A percentile compares a stretch with the other conserved stretches of the same genome.
These are phyloP conservation scores for Ethmia dodecea DNA, from an alignment of 2,888 invertebrate species.

Conservation along the genomic window DNA sequence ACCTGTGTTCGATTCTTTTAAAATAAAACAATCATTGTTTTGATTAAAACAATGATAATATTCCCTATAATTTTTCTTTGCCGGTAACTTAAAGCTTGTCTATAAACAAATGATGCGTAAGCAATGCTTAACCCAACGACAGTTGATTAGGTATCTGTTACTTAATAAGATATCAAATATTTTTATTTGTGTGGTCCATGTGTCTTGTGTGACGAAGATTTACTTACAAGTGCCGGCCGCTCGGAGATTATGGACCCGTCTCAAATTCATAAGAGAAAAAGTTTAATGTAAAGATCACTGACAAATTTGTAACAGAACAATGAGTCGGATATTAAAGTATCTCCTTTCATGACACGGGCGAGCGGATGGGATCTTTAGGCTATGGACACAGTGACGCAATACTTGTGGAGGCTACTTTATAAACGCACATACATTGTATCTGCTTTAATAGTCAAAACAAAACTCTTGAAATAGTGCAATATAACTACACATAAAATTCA, in stretches of 20 bases:
- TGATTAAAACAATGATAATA: no score
- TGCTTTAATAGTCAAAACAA: no score
- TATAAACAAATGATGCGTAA: conserved; percentile 27
- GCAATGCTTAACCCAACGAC: conserved; percentile 32
- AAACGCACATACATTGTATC: no score
- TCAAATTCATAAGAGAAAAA: conserved; percentile 71
- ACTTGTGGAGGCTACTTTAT: no score
- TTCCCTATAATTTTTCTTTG: no score
- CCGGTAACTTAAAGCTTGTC: no score
- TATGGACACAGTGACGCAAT: conserved; percentile 32
- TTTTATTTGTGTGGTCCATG: conserved; percentile 66
- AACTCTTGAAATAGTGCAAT: no score
- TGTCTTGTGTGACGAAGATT: conserved; percentile 57
- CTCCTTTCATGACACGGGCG: conserved; percentile 71
- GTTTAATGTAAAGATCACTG: conserved; percentile 76
- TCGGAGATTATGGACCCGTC: conserved; percentile 67
- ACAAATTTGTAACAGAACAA: conserved; percentile 78
- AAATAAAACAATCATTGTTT: no score
- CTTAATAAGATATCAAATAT: conserved; percentile 40
- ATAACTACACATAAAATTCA: no score
- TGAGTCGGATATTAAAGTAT: conserved; percentile 76
- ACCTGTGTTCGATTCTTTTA: no score
- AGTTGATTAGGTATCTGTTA: conserved; percentile 32
- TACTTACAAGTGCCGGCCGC: conserved; percentile 56
- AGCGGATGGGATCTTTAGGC: conserved; percentile 58